A percentile compares a stretch with the other conserved stretches of the same genome.
phyloP scores from a whole-genome alignment of 2,113 vertebrate species.

The Oncorhynchus keta region DNA sequence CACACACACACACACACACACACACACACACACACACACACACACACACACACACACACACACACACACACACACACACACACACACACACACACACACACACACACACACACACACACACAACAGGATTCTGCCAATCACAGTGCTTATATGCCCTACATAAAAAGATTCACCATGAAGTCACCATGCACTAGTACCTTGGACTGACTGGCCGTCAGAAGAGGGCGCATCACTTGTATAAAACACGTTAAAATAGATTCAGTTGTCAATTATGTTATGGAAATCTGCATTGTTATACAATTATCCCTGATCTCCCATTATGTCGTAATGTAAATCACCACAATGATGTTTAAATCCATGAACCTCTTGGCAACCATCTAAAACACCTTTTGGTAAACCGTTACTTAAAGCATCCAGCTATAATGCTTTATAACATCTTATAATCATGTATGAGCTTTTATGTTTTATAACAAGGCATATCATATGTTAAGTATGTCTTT shows the following conservation, averaged over 20 bases:
- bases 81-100: too few relatives aligned
- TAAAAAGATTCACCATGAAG: conserved; percentile 47
- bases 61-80: too few relatives aligned
- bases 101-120: conserved; percentile 35
- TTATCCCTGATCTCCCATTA: conserved; percentile 53
- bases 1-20: too few relatives aligned
- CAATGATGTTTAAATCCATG: conserved; percentile 58
- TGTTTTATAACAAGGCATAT: too few relatives aligned
- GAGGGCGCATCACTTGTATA: conserved; percentile 56
- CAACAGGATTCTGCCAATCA: conserved; percentile 23
- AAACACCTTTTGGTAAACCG: conserved; percentile 20
- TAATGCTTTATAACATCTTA: too few relatives aligned
- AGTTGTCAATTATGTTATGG: conserved; percentile 57
- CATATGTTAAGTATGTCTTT: too few relatives aligned
- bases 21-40: too few relatives aligned
- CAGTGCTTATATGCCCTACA: conserved; percentile 20
- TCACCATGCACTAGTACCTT: conserved; percentile 38
- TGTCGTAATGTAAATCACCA: conserved; percentile 54
- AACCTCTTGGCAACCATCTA: conserved; percentile 44
- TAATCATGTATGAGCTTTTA: too few relatives aligned
- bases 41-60: too few relatives aligned
- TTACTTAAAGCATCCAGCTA: conserved; percentile 2
- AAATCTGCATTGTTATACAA: conserved; percentile 57
- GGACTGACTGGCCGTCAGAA: conserved; percentile 43
- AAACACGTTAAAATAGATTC: too few relatives aligned